phyloP scores from a whole-genome alignment of 2,888 invertebrate genomes.

The Adelphocoris suturalis region DNA sequence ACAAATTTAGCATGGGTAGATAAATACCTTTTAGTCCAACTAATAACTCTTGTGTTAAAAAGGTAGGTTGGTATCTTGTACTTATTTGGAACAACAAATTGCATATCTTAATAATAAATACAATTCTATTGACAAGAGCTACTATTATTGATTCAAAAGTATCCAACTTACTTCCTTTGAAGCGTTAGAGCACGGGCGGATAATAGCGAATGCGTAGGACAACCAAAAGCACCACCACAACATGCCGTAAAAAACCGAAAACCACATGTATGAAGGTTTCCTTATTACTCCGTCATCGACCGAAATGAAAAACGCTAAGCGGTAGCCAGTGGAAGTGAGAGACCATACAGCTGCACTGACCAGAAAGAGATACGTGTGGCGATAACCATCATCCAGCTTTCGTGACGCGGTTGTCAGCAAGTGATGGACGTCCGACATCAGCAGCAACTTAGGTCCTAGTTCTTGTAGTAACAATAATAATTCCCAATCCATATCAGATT shows the following conservation, averaged over 20 bases:
- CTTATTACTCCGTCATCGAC: neutral
- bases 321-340: neutral
- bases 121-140: no score
- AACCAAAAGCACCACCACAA: constrained; percentile 13
- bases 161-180: neutral
- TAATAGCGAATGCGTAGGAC: neutral
- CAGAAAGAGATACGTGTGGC: neutral
- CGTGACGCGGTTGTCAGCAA: neutral
- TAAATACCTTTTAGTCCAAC: no score
- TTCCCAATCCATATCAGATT: neutral
- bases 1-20: no score
- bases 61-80: no score
- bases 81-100: no score
- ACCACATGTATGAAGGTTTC: neutral
- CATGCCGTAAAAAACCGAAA: neutral
- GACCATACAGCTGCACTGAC: neutral
- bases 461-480: neutral
- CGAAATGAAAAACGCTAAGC: neutral
- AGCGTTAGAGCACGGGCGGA: neutral
- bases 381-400: neutral
- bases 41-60: no score
- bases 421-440: constrained; percentile 19
- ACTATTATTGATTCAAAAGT: no score
- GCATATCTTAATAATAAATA: no score
- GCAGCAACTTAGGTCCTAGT: constrained; percentile 8